These are phyloP conservation scores for Tachina grossa DNA, from an alignment of 2,888 invertebrate genomes.

Conservation along the genomic window DNA sequence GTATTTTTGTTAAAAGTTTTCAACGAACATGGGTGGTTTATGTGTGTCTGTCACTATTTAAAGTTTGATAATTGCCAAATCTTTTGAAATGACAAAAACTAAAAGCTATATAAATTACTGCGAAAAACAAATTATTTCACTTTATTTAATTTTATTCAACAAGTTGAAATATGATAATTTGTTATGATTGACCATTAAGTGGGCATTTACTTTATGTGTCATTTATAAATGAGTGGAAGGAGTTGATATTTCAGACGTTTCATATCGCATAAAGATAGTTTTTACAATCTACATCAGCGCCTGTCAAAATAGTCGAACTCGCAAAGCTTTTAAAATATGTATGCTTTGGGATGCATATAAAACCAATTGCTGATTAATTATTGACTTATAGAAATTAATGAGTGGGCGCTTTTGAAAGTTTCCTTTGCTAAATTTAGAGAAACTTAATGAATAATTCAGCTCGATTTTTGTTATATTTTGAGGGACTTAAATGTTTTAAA, in stretches of 20 bases:
- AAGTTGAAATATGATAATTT: conserved; percentile 54
- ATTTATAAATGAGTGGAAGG: conserved; percentile 23
- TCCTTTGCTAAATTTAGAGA: too few species aligned
- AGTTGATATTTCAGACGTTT: conserved; percentile 27
- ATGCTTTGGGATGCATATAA: neutral
- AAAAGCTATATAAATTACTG: conserved; percentile 48
- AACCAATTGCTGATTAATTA: too few species aligned
- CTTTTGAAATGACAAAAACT: conserved; percentile 49
- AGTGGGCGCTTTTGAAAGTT: too few species aligned
- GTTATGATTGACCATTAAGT: conserved; percentile 61
- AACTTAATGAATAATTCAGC: too few species aligned
- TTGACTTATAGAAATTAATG: too few species aligned
- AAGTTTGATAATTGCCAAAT: conserved; percentile 70
- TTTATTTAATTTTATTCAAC: conserved; percentile 20
- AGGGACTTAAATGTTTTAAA: too few species aligned
- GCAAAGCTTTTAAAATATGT: neutral
- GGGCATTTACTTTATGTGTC: conserved; percentile 56
- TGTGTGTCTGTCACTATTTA: conserved; percentile 70
- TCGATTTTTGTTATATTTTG: too few species aligned
- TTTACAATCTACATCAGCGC: neutral
- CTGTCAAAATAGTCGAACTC: neutral
- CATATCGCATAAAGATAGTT: neutral
- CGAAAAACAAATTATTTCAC: conserved; percentile 57
- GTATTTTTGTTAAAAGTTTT: conserved; percentile 54
- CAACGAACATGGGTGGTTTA: conserved; percentile 70